Conservation (phyloP, 1,140 invertebrate genomes). For the Paramacrobiotus metropolitanus region DNA sequence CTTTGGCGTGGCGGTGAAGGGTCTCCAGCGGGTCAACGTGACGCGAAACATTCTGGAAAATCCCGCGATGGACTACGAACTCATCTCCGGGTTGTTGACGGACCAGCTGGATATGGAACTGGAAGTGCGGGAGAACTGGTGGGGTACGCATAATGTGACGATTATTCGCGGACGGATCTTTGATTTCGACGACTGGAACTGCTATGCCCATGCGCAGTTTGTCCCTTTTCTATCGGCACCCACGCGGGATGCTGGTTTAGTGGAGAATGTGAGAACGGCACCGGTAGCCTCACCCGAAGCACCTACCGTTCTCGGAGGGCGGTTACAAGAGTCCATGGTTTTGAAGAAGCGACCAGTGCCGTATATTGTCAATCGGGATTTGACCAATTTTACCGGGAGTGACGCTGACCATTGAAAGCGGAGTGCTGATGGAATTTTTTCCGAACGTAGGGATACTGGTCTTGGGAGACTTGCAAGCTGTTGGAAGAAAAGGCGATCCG, state of each 20-base stretch:
- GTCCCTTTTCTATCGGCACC: slow-evolving; percentile 42
- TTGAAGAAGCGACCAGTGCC: slow-evolving; percentile 40
- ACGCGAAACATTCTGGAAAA: slow-evolving; percentile 77
- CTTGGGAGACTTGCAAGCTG: slow-evolving; percentile 6
- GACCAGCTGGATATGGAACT: slow-evolving; percentile 62
- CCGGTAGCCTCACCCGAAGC: slow-evolving; percentile 19
- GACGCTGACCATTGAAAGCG: slow-evolving; percentile 60
- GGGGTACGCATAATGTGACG: slow-evolving; percentile 49
- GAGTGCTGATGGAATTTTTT: slow-evolving; percentile 73
- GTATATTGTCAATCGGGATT: slow-evolving; percentile 62
- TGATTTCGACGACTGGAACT: slow-evolving; percentile 99
- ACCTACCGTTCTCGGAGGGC: slow-evolving; percentile 40
- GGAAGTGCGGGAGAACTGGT: slow-evolving; percentile 86
- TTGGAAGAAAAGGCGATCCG: slow-evolving; percentile 6
- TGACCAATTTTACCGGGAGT: slow-evolving; percentile 83
- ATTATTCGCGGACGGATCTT: slow-evolving; percentile 67
- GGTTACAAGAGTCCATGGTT: slow-evolving; percentile 45
- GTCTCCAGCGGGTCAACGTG: slow-evolving; percentile 73
- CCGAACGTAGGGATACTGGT: slow-evolving; percentile 86
- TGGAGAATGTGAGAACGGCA: slow-evolving; percentile 15
- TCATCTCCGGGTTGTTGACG: slow-evolving; percentile 70
- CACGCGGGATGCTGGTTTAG: background rate
- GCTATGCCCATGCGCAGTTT: slow-evolving; percentile 72
- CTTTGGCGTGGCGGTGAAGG: slow-evolving; percentile 68
- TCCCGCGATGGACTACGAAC: slow-evolving; percentile 51